Evolutionary conservation across 2,113 vertebrate genomes (phyloP).

Genomic region (Ornithorhynchus anatinus): DNA sequence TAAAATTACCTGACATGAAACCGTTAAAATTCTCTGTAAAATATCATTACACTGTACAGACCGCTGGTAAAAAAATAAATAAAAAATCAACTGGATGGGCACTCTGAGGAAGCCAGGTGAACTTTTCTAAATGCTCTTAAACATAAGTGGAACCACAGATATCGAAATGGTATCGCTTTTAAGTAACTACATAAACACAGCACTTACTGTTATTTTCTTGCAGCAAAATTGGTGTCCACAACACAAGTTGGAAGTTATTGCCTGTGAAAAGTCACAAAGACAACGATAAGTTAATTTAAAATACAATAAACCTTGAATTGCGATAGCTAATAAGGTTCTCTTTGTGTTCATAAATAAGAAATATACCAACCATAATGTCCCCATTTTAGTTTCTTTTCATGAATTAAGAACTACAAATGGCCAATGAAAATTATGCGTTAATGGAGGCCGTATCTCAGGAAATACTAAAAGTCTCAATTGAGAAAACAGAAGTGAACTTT

Average conservation of each 20-base stretch:
- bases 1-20: conserved; percentile 3
- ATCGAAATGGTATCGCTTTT: neutral
- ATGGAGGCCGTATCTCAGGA: conserved; percentile 5
- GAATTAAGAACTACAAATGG: conserved; percentile 48
- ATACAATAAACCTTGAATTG: conserved; percentile 39
- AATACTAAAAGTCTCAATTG: neutral
- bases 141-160: neutral
- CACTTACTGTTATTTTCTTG: conserved; percentile 68
- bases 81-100: neutral
- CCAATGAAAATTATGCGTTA: conserved; percentile 47
- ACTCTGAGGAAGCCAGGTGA: neutral
- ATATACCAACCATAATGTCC: conserved; percentile 32
- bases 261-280: conserved; percentile 67
- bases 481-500: neutral
- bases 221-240: conserved; percentile 37
- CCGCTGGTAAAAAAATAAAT: too few relatives aligned
- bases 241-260: conserved; percentile 41
- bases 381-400: conserved; percentile 8
- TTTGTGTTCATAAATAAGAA: conserved; percentile 49
- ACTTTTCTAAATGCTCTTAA: conserved; percentile 19
- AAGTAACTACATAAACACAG: neutral
- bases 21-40: neutral
- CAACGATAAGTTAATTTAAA: conserved; percentile 60
- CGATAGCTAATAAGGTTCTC: conserved; percentile 37
- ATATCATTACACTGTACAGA: neutral